These are phyloP conservation scores for Epinotia brunnichana DNA, from an alignment of 2,888 invertebrate species.

Conservation along the genomic window DNA sequence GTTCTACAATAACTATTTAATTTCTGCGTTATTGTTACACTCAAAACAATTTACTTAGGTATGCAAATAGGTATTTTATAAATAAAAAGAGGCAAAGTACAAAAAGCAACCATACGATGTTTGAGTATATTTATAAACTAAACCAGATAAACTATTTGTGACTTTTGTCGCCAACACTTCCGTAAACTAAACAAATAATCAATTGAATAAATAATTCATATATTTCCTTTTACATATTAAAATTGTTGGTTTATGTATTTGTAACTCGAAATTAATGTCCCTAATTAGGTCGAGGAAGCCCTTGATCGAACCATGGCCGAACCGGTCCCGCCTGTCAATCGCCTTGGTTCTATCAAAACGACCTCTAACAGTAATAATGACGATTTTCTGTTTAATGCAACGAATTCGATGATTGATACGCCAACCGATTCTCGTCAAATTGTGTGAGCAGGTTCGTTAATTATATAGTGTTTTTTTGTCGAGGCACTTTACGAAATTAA, in stretches of 20 bases:
- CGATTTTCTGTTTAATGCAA: conserved; percentile 20
- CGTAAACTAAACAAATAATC: conserved; percentile 15
- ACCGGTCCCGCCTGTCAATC: conserved; percentile 35
- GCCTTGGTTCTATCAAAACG: conserved; percentile 35
- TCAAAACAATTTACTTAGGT: not conserved
- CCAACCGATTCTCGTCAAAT: too few relatives aligned
- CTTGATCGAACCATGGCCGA: conserved; percentile 27
- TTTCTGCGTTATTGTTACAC: not conserved
- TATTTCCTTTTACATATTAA: conserved; percentile 26
- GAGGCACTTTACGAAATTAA: too few relatives aligned
- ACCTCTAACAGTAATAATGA: conserved; percentile 31
- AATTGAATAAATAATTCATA: conserved; percentile 16
- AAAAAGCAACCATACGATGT: not conserved
- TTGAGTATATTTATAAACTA: not conserved
- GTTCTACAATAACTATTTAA: not conserved
- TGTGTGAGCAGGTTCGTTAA: too few relatives aligned
- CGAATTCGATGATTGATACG: not conserved
- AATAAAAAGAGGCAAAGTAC: not conserved
- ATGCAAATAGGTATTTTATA: not conserved
- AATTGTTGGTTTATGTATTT: conserved; percentile 37
- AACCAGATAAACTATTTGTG: not conserved
- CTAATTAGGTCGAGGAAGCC: conserved; percentile 36
- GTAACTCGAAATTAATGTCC: conserved; percentile 34
- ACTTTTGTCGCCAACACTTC: conserved; percentile 17
- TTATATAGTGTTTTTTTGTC: too few relatives aligned